Evolutionary conservation across 1,140 invertebrate genomes (phyloP).

Genomic region (Pogonomyrmex californicus): DNA sequence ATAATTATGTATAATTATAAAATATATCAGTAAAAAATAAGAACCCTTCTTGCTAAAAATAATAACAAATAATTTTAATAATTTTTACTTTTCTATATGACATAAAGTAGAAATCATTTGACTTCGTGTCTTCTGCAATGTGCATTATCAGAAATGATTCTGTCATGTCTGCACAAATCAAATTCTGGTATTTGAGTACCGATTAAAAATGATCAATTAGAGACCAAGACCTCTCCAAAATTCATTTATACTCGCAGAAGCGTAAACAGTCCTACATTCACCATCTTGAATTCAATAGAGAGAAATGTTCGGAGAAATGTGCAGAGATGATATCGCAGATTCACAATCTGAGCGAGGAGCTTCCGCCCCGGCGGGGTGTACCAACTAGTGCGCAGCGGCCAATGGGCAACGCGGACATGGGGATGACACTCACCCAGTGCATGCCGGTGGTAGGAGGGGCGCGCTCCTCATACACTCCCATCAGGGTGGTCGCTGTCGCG

Average conservation of each 20-base stretch:
- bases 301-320: constrained; percentile 15
- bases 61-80: background rate
- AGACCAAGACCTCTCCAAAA: background rate
- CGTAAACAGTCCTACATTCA: background rate
- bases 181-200: background rate
- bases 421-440: constrained; percentile 87
- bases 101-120: background rate
- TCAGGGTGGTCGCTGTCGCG: constrained; percentile 87
- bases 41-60: background rate
- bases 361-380: constrained; percentile 46
- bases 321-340: constrained; percentile 29
- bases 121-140: background rate
- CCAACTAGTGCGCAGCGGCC: constrained; percentile 51
- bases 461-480: constrained; percentile 88
- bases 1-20: background rate
- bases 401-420: constrained; percentile 70
- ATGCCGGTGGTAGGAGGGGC: constrained; percentile 88
- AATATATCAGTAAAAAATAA: background rate
- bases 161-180: background rate
- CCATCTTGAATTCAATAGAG: constrained; percentile 53
- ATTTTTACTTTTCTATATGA: background rate
- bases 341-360: constrained; percentile 27
- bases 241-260: background rate
- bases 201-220: constrained; percentile 8
- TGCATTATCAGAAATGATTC: constrained; percentile 13